These are phyloP conservation scores for Jaculus jaculus DNA, from an alignment of 2,113 vertebrate genomes.

Conservation along the genomic window DNA sequence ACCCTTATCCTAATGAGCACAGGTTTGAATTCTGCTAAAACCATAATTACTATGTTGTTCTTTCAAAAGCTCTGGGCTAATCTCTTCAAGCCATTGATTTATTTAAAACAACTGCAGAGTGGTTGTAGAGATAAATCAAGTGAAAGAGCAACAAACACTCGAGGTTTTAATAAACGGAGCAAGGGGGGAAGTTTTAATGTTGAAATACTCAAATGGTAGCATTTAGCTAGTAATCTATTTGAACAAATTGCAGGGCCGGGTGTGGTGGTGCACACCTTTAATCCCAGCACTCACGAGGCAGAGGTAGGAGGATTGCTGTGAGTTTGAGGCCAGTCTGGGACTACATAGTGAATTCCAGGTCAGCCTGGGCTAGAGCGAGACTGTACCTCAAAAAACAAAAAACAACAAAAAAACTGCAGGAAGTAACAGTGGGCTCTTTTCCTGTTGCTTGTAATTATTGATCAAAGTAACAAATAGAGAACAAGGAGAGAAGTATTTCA, in stretches of 20 bases:
- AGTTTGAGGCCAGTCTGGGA: too few relatives aligned
- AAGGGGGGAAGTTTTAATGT: slow-evolving; percentile 29
- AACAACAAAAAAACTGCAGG: background rate
- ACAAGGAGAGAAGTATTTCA: background rate
- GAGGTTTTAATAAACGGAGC: slow-evolving; percentile 49
- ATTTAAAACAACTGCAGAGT: slow-evolving; percentile 15
- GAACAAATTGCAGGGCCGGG: too few relatives aligned
- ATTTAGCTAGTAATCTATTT: slow-evolving; percentile 50
- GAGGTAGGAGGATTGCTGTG: too few relatives aligned
- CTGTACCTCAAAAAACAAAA: too few relatives aligned
- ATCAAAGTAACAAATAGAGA: background rate
- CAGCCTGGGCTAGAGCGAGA: too few relatives aligned
- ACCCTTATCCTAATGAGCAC: slow-evolving; percentile 17
- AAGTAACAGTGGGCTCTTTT: slow-evolving; percentile 15
- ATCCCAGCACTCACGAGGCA: too few relatives aligned
- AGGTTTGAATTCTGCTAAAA: slow-evolving; percentile 58
- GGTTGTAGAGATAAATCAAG: slow-evolving; percentile 45
- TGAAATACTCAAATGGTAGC: slow-evolving; percentile 39
- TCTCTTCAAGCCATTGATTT: slow-evolving; percentile 62
- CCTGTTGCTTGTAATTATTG: background rate
- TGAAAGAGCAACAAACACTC: slow-evolving; percentile 43
- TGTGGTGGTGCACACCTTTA: too few relatives aligned
- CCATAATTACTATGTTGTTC: slow-evolving; percentile 24
- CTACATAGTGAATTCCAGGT: too few relatives aligned
- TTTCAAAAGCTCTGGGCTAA: slow-evolving; percentile 55